A percentile compares a stretch with the other conserved stretches of the same genome.
Evolutionary conservation across 1,140 invertebrate genomes (phyloP).

Genomic region (Agraylea sexmaculata): DNA sequence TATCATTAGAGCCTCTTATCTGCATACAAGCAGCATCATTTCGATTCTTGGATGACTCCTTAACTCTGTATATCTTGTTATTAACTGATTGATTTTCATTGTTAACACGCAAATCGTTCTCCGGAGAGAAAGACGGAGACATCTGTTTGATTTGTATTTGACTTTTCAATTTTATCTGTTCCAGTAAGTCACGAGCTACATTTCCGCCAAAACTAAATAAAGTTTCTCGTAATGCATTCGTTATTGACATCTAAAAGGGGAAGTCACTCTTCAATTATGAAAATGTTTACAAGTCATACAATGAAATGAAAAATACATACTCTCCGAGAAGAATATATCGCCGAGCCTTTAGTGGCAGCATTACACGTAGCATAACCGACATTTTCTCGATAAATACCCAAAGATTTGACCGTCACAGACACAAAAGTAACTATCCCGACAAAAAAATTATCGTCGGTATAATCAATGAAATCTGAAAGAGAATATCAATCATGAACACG

Average conservation of each 20-base stretch:
- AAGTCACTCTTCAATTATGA: slow-evolving; percentile 8
- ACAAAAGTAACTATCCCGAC: slow-evolving; percentile 35
- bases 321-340: slow-evolving; percentile 37
- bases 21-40: no score
- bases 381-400: slow-evolving; percentile 36
- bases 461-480: slow-evolving; percentile 35
- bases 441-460: slow-evolving; percentile 30
- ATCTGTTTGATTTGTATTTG: slow-evolving; percentile 23
- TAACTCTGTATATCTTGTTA: no score
- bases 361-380: slow-evolving; percentile 34
- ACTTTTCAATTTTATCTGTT: slow-evolving; percentile 24
- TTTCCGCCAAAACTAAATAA: slow-evolving; percentile 34
- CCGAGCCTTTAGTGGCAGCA: slow-evolving; percentile 29
- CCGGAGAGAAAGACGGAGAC: no score
- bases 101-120: no score
- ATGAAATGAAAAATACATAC: slow-evolving; percentile 24
- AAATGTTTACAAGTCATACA: no score
- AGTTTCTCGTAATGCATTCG: slow-evolving; percentile 35
- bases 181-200: slow-evolving; percentile 28
- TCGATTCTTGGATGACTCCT: no score
- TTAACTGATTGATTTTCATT: no score
- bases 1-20: no score
- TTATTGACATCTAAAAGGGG: slow-evolving; percentile 32
- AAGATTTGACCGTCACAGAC: slow-evolving; percentile 30
- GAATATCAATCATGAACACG: slow-evolving; percentile 3